A percentile compares a stretch with the other conserved stretches of the same genome.
phyloP scores from a whole-genome alignment of 2,797 vertebrate genomes.

The Melanotaenia parkinsoni region DNA sequence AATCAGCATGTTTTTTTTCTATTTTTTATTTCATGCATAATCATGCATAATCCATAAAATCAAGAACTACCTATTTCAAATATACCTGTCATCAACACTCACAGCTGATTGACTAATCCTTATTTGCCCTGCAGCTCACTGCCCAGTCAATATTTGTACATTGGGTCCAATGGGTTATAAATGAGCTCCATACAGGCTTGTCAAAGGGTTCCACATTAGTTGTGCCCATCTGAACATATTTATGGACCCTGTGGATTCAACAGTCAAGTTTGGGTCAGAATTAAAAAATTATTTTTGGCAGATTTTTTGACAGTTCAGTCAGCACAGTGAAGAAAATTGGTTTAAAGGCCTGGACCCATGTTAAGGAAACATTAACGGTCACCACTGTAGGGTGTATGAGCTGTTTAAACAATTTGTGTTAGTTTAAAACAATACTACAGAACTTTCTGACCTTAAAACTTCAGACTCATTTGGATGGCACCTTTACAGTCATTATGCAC shows the following conservation, averaged over 20 bases:
- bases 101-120: too few relatives aligned
- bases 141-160: background rate
- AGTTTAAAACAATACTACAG: background rate
- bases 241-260: background rate
- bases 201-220: background rate
- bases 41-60: background rate
- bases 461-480: too few relatives aligned
- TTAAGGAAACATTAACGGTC: too few relatives aligned
- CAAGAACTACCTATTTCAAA: background rate
- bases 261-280: background rate
- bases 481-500: too few relatives aligned
- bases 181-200: background rate
- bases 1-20: background rate
- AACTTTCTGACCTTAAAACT: too few relatives aligned
- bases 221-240: background rate
- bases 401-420: too few relatives aligned
- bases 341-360: too few relatives aligned
- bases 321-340: too few relatives aligned
- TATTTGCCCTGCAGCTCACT: background rate
- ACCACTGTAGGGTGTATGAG: too few relatives aligned
- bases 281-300: background rate
- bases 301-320: too few relatives aligned
- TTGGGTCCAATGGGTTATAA: background rate
- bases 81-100: background rate
- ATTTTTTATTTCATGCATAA: background rate